A percentile compares a stretch with the other conserved stretches of the same genome.
Conservation (phyloP, 1,140 invertebrate genomes). For the Diabrotica virgifera region DNA sequence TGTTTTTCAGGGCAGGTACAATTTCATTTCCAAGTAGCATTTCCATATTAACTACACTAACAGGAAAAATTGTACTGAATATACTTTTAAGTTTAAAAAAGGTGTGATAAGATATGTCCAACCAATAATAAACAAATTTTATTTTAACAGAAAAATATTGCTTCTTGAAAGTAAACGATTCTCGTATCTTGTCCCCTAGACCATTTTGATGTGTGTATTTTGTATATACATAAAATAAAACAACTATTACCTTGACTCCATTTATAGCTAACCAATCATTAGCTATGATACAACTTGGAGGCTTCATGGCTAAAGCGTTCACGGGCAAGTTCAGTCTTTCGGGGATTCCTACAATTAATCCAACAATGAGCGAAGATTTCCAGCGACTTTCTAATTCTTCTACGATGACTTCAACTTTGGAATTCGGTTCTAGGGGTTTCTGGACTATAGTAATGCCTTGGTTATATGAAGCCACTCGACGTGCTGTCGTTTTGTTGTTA, state of each 20-base stretch:
- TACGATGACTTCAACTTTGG: constrained; percentile 62
- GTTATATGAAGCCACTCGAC: constrained; percentile 71
- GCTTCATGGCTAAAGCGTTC: constrained; percentile 70
- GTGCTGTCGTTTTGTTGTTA: constrained; percentile 54
- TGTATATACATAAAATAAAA: too few relatives aligned
- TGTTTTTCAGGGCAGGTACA: too few relatives aligned
- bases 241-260: constrained; percentile 63
- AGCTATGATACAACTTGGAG: constrained; percentile 72
- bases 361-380: constrained; percentile 76
- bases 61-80: too few relatives aligned
- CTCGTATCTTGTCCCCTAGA: too few relatives aligned
- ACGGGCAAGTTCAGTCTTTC: constrained; percentile 66
- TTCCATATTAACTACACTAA: too few relatives aligned
- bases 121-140: too few relatives aligned
- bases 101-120: too few relatives aligned
- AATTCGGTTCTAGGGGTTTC: constrained; percentile 43
- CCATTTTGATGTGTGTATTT: too few relatives aligned
- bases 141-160: too few relatives aligned
- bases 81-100: too few relatives aligned
- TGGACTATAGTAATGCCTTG: constrained; percentile 66
- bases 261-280: constrained; percentile 76
- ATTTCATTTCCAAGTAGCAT: too few relatives aligned
- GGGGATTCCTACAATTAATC: constrained; percentile 67
- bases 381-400: constrained; percentile 72
- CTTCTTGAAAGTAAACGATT: too few relatives aligned